phyloP scores from a whole-genome alignment of 2,797 vertebrate genomes.

The Ataeniobius toweri region DNA sequence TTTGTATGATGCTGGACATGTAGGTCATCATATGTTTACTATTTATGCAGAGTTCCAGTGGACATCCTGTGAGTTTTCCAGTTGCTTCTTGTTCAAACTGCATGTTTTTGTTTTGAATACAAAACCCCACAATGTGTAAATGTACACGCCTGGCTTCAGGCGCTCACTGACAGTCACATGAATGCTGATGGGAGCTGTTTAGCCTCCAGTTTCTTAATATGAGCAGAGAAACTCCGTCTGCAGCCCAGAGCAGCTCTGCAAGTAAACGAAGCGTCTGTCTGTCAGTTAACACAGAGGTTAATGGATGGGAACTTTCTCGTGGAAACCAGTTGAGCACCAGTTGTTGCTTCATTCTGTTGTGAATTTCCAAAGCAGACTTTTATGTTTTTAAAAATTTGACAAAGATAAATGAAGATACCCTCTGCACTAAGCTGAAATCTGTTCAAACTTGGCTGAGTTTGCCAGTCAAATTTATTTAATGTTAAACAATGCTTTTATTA shows the following conservation, averaged over 20 bases:
- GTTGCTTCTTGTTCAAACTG: conserved; percentile 22
- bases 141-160: conserved; percentile 29
- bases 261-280: conserved; percentile 59
- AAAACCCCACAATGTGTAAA: conserved; percentile 26
- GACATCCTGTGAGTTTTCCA: conserved; percentile 14
- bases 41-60: conserved; percentile 13
- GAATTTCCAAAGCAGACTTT: conserved; percentile 28
- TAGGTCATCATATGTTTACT: conserved; percentile 10
- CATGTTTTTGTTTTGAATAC: conserved; percentile 32
- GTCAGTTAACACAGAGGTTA: conserved; percentile 52
- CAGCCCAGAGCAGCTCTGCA: conserved; percentile 44
- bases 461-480: conserved; percentile 42
- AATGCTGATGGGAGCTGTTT: conserved; percentile 47
- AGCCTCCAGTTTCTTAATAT: conserved; percentile 34
- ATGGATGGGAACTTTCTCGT: conserved; percentile 37
- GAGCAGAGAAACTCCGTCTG: conserved; percentile 32
- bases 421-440: conserved; percentile 65
- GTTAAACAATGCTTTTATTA: conserved; percentile 51
- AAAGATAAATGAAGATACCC: conserved; percentile 26
- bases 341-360: conserved; percentile 20
- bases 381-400: conserved; percentile 37
- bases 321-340: conserved; percentile 29
- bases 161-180: conserved; percentile 54
- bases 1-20: conserved; percentile 25
- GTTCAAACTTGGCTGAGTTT: conserved; percentile 49